phyloP scores from a whole-genome alignment of 2,888 invertebrate species.

The Oxyscelio sp. region DNA sequence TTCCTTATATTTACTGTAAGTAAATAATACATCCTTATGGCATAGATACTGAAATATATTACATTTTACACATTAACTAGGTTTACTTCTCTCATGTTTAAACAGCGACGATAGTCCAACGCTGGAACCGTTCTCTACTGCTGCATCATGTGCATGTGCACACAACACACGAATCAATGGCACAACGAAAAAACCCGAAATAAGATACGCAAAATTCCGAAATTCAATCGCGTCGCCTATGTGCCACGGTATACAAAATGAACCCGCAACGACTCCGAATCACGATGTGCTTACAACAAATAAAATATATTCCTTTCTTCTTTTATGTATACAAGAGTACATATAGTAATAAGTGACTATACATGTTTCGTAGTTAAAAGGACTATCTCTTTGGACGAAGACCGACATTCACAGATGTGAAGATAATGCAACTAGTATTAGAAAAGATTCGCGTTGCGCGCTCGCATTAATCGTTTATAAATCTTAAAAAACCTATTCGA shows the following conservation, averaged over 20 bases:
- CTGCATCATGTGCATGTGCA: slow-evolving; percentile 12
- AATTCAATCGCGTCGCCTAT: not conserved
- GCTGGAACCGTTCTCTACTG: no score
- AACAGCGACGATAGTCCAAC: slow-evolving; percentile 17
- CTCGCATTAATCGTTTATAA: not conserved
- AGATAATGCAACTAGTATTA: no score
- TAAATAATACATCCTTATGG: slow-evolving; percentile 40
- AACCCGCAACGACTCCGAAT: slow-evolving; percentile 20
- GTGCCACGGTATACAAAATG: slow-evolving; percentile 12
- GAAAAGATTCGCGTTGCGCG: no score
- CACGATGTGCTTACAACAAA: slow-evolving; percentile 14
- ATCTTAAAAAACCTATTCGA: slow-evolving; percentile 4
- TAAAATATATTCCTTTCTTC: slow-evolving; percentile 23
- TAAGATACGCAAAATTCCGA: no score
- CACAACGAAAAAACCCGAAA: not conserved
- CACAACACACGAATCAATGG: not conserved
- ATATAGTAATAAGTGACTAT: slow-evolving; percentile 1
- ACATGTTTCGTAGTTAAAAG: slow-evolving; percentile 5
- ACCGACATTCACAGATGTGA: not conserved
- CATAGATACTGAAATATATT: slow-evolving; percentile 39
- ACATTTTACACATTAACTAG: slow-evolving; percentile 47
- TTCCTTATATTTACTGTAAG: slow-evolving; percentile 21
- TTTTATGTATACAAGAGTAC: slow-evolving; percentile 14
- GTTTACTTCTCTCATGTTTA: slow-evolving; percentile 24
- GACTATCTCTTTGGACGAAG: not conserved